Evolutionary conservation across 2,888 invertebrate species (phyloP).

Genomic region (Aethes cnicana): DNA sequence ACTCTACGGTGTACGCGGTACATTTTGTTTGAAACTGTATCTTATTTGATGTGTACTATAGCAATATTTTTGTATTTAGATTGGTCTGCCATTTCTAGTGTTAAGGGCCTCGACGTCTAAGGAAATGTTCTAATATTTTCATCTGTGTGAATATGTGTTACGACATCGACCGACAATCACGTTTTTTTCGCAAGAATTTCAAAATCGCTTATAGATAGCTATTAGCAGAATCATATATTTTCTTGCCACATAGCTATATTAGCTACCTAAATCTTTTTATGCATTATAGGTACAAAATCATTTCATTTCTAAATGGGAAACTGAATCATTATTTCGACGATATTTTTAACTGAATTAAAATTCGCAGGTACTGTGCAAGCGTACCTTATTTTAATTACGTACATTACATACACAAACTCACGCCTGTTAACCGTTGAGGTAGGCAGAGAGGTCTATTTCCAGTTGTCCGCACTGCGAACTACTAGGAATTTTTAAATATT

Average conservation of each 20-base stretch:
- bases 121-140: conserved; percentile 1
- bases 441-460: too few species aligned
- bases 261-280: not conserved
- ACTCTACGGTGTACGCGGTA: conserved; percentile 3
- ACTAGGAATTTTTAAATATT: too few species aligned
- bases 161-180: conserved; percentile 2
- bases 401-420: too few species aligned
- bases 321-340: too few species aligned
- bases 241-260: conserved; percentile 10
- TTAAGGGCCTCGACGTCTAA: conserved; percentile 8
- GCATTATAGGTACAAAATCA: too few species aligned
- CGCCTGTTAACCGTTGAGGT: too few species aligned
- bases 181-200: conserved; percentile 1
- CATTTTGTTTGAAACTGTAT: conserved; percentile 9
- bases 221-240: not conserved
- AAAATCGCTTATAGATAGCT: not conserved
- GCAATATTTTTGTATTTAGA: conserved; percentile 29
- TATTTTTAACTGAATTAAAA: too few species aligned
- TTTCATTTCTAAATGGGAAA: too few species aligned
- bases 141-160: conserved; percentile 9
- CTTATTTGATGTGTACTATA: conserved; percentile 21
- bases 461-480: too few species aligned
- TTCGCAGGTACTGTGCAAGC: too few species aligned
- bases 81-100: conserved; percentile 18
- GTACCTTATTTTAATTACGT: too few species aligned